Conservation (phyloP, 92 coral and sea anemone genomes). For the Epizoanthus scotinus region DNA sequence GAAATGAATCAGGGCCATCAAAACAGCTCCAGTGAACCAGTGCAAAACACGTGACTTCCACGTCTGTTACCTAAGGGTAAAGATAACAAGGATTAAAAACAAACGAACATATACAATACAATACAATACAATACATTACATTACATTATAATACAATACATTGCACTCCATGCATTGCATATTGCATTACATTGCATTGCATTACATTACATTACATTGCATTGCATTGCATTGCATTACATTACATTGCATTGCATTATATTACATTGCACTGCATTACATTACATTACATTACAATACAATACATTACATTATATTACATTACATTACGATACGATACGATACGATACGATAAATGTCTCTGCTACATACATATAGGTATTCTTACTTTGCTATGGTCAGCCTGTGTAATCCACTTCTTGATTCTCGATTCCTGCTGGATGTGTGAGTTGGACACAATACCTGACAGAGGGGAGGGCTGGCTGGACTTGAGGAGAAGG, state of each 20-base stretch:
- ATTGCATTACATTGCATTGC: too few relatives aligned
- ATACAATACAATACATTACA: too few relatives aligned
- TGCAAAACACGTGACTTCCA: conserved; percentile 23
- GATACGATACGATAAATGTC: too few relatives aligned
- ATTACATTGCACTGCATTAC: too few relatives aligned
- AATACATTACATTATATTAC: too few relatives aligned
- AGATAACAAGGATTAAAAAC: neutral
- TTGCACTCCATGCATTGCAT: too few relatives aligned
- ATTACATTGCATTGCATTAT: neutral
- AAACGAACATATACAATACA: neutral
- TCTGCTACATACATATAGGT: too few relatives aligned
- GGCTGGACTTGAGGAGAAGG: conserved; percentile 34
- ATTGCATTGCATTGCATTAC: too few relatives aligned
- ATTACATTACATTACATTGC: too few relatives aligned
- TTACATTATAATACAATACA: too few relatives aligned
- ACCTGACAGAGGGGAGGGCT: conserved; percentile 34
- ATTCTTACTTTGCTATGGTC: conserved; percentile 20
- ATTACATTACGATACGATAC: too few relatives aligned
- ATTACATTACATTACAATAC: neutral
- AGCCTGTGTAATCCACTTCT: conserved; percentile 17
- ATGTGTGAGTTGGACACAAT: conserved; percentile 33
- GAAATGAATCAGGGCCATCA: conserved; percentile 36
- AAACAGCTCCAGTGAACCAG: conserved; percentile 40
- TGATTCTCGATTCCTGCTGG: conserved; percentile 35
- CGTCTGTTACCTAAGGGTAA: neutral